Conservation (phyloP, 2,113 vertebrate species). For the Larimichthys crocea region DNA sequence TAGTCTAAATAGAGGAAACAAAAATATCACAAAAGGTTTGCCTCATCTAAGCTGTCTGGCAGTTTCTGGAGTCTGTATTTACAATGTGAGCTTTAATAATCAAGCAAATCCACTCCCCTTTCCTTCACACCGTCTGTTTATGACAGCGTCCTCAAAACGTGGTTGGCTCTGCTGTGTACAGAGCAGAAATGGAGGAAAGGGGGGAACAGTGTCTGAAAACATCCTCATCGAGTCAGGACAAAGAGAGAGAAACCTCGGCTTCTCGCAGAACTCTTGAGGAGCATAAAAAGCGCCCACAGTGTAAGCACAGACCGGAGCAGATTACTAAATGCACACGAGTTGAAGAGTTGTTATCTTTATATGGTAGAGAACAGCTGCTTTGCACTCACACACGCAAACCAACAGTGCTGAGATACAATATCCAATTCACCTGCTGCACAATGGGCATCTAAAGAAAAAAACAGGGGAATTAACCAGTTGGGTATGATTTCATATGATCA, state of each 20-base stretch:
- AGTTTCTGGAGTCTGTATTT: constrained; percentile 88
- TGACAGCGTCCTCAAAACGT: constrained; percentile 21
- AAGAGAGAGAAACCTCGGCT: constrained; percentile 29
- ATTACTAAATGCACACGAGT: constrained; percentile 89
- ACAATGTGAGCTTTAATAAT: constrained; percentile 84
- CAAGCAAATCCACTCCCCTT: background rate
- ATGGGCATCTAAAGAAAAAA: constrained; percentile 99
- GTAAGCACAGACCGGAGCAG: constrained; percentile 88
- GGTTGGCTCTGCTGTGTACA: background rate
- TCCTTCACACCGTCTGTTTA: constrained; percentile 11
- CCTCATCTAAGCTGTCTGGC: constrained; percentile 64
- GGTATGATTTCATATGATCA: constrained; percentile 71
- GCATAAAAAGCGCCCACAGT: constrained; percentile 85
- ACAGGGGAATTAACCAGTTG: constrained; percentile 94
- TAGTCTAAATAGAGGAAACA: constrained; percentile 87
- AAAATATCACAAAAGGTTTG: constrained; percentile 23
- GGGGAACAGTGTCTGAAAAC: background rate
- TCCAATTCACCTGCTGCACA: constrained; percentile 98
- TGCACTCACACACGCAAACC: constrained; percentile 99
- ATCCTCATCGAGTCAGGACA: constrained; percentile 12
- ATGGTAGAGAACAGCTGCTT: constrained; percentile 95
- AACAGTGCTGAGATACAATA: constrained; percentile 98
- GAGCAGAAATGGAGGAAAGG: constrained; percentile 16
- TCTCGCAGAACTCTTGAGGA: constrained; percentile 73
- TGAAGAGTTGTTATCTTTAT: constrained; percentile 91